Evolutionary conservation across 2,113 vertebrate genomes (phyloP), one percentile per base, ranked within the genome.

Genomic region (Echinops telfairi): DNA sequence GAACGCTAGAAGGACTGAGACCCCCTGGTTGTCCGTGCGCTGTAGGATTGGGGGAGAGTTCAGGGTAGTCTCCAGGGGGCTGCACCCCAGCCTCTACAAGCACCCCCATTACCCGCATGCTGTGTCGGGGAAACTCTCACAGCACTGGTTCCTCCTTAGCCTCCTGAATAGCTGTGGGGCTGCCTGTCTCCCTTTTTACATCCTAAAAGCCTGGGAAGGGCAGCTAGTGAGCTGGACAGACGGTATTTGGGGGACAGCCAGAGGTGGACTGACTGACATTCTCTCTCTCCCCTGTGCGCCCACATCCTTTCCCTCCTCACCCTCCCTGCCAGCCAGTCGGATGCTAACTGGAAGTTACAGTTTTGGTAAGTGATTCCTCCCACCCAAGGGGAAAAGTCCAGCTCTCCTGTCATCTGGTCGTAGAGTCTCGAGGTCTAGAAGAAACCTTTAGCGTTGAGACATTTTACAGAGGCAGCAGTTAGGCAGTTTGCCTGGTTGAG

Each of bases 301-400:
- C 25, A 36, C 71, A n/a, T 58, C 68, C 84, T 90, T 57, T 82
- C 91, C 82, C 81, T 64, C 75, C 68, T 84, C 19, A 89, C 78
- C 92, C 78, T 89, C 96, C 90, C 94, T 94, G 80, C 89, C 97
- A 99, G 98, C 98, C 97, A 98, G 98, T 98, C 98, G 98, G 98
- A 98, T 98, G 97, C 98, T 99, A 97, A 98, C 98, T 97, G 99
- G 98, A 98, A 98, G 98, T 98, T 98, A 98, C 98, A 98, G 98
- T 95, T 98, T 98, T 97, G 98, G 99, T 99, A 98, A 97, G 96
- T 96, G 85, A 38, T 22, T 62, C 83, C 83, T 71, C 40, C 66
- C 62, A 25, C 53, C 60, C 36, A 53, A 33, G 17, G n/a, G 33
- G 19, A 43, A 38, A 36, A 89, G 76, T n/a, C 29, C 5, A 14